Evolutionary conservation across 1,140 invertebrate genomes (phyloP).

Genomic region (Rhyacophila brunnea): DNA sequence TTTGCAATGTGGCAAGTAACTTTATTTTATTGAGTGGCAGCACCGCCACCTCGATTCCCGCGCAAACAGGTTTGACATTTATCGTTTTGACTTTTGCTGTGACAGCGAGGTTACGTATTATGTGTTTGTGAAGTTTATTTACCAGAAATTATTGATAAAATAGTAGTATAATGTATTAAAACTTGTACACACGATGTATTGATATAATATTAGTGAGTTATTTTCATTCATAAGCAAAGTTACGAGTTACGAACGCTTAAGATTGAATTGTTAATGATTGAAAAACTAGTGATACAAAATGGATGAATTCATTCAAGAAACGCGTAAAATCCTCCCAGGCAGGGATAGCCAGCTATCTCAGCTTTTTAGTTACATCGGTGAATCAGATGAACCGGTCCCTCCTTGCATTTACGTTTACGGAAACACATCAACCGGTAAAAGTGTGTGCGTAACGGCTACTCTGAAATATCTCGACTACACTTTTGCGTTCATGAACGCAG

Average conservation of each 20-base stretch:
- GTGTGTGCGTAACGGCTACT: slow-evolving; percentile 61
- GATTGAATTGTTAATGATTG: too few relatives aligned
- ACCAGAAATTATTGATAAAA: too few relatives aligned
- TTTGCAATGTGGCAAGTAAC: too few relatives aligned
- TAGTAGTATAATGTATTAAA: too few relatives aligned
- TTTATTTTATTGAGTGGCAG: background rate
- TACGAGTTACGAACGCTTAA: too few relatives aligned
- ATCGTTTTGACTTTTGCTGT: too few relatives aligned
- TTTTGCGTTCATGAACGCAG: slow-evolving; percentile 72
- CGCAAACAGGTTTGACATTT: slow-evolving; percentile 6
- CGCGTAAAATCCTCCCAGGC: slow-evolving; percentile 52
- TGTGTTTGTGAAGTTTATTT: too few relatives aligned
- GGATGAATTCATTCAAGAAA: slow-evolving; percentile 48
- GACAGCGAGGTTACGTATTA: too few relatives aligned
- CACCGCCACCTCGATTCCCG: slow-evolving; percentile 4
- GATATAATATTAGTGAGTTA: too few relatives aligned
- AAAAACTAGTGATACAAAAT: slow-evolving; percentile 5
- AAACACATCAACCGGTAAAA: slow-evolving; percentile 79
- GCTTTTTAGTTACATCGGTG: slow-evolving; percentile 60
- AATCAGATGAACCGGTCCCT: slow-evolving; percentile 59
- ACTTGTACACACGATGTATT: too few relatives aligned
- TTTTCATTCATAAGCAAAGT: too few relatives aligned
- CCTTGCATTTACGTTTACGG: slow-evolving; percentile 73
- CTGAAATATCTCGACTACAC: slow-evolving; percentile 61
- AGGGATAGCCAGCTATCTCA: slow-evolving; percentile 59